These are phyloP conservation scores for Eupeodes luniger DNA, from an alignment of 2,888 invertebrate species.

Conservation along the genomic window DNA sequence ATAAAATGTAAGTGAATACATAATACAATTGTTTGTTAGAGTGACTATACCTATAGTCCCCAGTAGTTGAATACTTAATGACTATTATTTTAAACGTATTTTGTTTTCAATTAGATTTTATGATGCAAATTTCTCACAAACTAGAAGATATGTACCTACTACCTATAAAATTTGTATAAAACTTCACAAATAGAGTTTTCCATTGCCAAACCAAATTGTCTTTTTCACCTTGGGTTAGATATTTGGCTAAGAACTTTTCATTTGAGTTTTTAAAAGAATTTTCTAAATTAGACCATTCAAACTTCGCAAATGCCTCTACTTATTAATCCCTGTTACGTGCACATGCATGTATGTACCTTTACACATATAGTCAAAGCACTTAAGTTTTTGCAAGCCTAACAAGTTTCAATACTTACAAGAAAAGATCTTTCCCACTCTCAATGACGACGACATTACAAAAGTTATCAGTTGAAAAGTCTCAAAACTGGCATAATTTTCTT, in stretches of 20 bases:
- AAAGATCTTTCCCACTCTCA: slow-evolving; percentile 30
- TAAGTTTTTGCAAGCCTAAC: slow-evolving; percentile 30
- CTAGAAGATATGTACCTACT: background rate
- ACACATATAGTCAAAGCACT: too few species aligned
- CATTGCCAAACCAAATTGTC: slow-evolving; percentile 3
- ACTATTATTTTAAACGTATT: background rate
- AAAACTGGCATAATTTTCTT: slow-evolving; percentile 21
- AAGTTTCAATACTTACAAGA: slow-evolving; percentile 53
- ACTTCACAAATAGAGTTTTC: background rate
- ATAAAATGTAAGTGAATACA: background rate
- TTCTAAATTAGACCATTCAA: background rate
- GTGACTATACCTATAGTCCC: background rate
- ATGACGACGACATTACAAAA: slow-evolving; percentile 54
- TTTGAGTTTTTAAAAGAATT: background rate
- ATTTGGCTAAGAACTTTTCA: background rate
- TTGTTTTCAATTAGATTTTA: background rate
- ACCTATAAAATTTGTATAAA: background rate
- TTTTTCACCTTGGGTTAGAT: background rate
- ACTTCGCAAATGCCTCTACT: background rate
- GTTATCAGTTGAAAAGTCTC: slow-evolving; percentile 34
- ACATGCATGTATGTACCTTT: too few species aligned
- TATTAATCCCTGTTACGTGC: background rate
- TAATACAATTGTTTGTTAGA: background rate
- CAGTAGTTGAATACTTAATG: background rate
- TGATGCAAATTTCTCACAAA: background rate